Evolutionary conservation across 2,113 vertebrate species (phyloP), one percentile per base, ranked within the genome.

Genomic region (Pituophis catenifer): DNA sequence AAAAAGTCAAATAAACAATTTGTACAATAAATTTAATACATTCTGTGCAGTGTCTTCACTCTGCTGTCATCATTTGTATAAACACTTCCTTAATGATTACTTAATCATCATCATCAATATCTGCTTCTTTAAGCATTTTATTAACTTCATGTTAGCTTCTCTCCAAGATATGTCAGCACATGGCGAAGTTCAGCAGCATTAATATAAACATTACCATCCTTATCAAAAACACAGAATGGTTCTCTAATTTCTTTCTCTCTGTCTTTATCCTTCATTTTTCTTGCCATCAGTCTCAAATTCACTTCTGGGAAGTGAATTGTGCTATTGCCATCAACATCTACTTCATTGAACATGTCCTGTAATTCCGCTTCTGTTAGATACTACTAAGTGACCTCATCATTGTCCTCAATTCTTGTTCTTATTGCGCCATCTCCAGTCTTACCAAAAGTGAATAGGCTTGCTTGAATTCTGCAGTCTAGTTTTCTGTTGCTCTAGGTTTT

Each of bases 21-120:
- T 99, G 99, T 99, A 99, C 98, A 99, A 99, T 99, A 98, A 98
- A 99, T 98, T 98, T 99, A 98, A 98, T 98, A 98, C 98, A 97
- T 99, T 99, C 98, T 99, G 98, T 99, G 99, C 99, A 99, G 98
- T 96, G 97, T 99, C 98, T 99, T 99, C 99, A 99, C 99, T 99
- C 99, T 98, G 99, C 99, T 98, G 99, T 99, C 99, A 99, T 99
- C 99, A 99, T 99, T 98, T 99, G 99, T 99, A 99, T 99, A 98
- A 99, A 99, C 98, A 99, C 99, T 99, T 99, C 99, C 38, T 44
- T 44, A 44, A 97, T 99, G 98, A 99, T 99, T 98, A 99, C 99
- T 98, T 99, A 99, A 96, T 99, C 99, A 94, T 99, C 99, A 94
- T 99, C 99, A 95, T 99, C 99, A 96, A 99, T 99, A 97, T 99